Evolutionary conservation across 2,888 invertebrate genomes (phyloP), one percentile per base, ranked within the genome.

Genomic region (Syrphus vitripennis): DNA sequence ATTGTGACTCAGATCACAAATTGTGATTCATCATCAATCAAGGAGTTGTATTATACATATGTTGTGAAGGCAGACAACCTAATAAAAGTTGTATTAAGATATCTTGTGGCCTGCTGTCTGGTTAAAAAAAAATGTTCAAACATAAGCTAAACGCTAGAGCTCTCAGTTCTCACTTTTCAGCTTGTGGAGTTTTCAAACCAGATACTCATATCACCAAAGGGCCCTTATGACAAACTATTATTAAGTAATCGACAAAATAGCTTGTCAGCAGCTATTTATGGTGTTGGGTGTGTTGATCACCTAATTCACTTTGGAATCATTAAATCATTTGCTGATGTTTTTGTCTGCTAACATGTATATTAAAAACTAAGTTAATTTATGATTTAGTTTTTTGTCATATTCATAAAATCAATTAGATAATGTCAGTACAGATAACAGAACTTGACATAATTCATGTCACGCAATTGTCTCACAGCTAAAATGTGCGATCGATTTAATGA

Each of bases 1-100:
- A 7, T 10, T 57, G 4, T 69, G 24, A 26, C 45, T 34, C 12
- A 14, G 61, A 4, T 48, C 29, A 29, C 50, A 24, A 55, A 61
- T 55, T 69, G 67, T 82, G 82, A 82, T 71, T 82, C 82, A 82
- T 69, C 74, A 80, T 67, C 37, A 37, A 40, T 24, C 21, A 29
- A 21, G 70, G 63, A 76, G 63, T 55, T n/a, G n/a, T n/a, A n/a
- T n/a, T n/a, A n/a, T n/a, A n/a, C n/a, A n/a, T n/a, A 29, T 55
- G n/a, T 1, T 48, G 21, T 55, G 42, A 63, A 75, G 45, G 45
- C 70, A 70, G 55, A 63, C 70, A 65, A 70, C 75, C 69, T 70
- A 48, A 63, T 81, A 63, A 70, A 81, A 74, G 24, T n/a, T 61
- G 50, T 59, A 53, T 61, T 74, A 42, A 53, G 37, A 76, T n/a